Percentiles rank a stretch among this genome's conserved stretches.
Evolutionary conservation across 2,113 vertebrate species (phyloP).

Genomic region (Alethe diademata): DNA sequence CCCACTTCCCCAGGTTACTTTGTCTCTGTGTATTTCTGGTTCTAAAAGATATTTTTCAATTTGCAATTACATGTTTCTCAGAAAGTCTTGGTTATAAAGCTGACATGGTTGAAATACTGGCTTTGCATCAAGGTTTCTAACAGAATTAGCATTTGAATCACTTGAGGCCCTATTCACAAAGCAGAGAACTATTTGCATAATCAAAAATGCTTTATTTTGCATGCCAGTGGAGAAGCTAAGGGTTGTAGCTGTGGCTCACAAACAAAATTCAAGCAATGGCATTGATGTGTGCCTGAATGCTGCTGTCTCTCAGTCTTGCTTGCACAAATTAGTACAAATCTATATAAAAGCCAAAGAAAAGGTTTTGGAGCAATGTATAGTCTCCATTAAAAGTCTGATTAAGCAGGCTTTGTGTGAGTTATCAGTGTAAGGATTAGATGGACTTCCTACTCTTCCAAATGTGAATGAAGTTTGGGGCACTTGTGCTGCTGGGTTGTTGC

Average conservation of each 20-base stretch:
- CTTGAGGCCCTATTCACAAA: slow-evolving; percentile 41
- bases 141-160: slow-evolving; percentile 64
- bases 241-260: not conserved
- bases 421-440: not conserved
- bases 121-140: slow-evolving; percentile 55
- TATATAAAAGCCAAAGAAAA: not conserved
- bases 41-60: slow-evolving; percentile 46
- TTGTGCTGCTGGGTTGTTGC: not conserved
- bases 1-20: slow-evolving; percentile 13
- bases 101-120: slow-evolving; percentile 38
- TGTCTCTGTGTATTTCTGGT: slow-evolving; percentile 27
- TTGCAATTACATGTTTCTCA: slow-evolving; percentile 38
- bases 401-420: not conserved
- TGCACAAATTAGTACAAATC: not conserved
- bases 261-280: not conserved
- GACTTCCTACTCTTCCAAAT: not conserved
- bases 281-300: not conserved
- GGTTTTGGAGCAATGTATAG: not conserved
- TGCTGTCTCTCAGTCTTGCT: not conserved
- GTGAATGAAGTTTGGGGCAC: not conserved
- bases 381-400: not conserved
- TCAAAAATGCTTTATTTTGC: slow-evolving; percentile 30
- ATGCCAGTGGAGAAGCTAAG: not conserved
- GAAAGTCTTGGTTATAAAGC: slow-evolving; percentile 38
- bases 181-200: slow-evolving; percentile 13